Base-by-base conservation (phyloP, 2,113 vertebrate species). In the Cyphomyrus discorhynchus region DNA sequence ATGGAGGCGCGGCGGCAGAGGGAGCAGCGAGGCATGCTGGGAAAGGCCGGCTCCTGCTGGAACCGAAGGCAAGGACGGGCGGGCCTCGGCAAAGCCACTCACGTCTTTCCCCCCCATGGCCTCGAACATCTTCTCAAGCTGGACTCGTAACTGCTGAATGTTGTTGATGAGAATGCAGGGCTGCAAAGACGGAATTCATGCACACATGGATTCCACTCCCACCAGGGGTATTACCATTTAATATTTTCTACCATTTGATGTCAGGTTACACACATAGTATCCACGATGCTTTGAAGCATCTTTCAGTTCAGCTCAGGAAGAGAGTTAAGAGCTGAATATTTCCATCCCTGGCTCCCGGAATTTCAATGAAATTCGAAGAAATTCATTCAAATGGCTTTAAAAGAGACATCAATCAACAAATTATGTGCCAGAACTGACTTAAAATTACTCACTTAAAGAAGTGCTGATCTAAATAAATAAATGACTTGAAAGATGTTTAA, bases 41-140 rank as follows among this genome's bases (percentile, higher is more conserved):
- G 46, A 17, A 49, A 53, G 17, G 5, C 3, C 15, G 19, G 8
- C 9, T 24, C 27, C 15, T 8, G 77, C 80, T 83, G 17, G 9
- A 82, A 24, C 27, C 74, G 13, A 58, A 13, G 4, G 9, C 19
- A 77, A 47, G 42, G 21, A 31, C 35, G n/a, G 49, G 19, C 46
- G 13, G 5, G 15, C 27, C 39, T 21, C 39, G 3, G 11, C 35
- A n/a, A 74, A 27, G n/a, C 17, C 27, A 87, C 97, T 88, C 88
- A 98, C 98, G 80, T 98, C 97, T 94, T 98, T 99, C 31, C 98
- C 98, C 91, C 96, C 96, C 96, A 97, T 97, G 90, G 96, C 96
- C 90, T 97, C 96, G 9, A 97, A 97, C 96, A 97, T 97, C 94
- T 97, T 97, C 93, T 97, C 96, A 0, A 97, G 94, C 92, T 97